Percentiles rank a stretch among this genome's conserved stretches.
Evolutionary conservation across 1,140 invertebrate species (phyloP).

Genomic region (Euura lappo): DNA sequence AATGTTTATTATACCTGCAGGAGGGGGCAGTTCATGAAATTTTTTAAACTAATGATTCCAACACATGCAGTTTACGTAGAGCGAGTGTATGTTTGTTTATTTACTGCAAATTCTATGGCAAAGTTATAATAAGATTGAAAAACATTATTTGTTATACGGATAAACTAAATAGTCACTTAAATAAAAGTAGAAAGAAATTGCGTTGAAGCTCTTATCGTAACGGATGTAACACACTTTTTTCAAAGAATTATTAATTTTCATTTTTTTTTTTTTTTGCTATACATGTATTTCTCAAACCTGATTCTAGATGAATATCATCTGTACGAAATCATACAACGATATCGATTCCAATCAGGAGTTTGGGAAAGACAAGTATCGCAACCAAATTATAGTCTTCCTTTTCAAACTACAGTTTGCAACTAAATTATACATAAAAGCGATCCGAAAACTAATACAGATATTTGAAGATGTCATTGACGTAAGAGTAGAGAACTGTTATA

Average conservation of each 20-base stretch:
- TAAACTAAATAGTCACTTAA: slow-evolving; percentile 5
- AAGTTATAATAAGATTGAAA: background rate
- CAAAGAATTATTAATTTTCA: background rate
- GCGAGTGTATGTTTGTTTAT: background rate
- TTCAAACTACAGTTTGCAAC: no score
- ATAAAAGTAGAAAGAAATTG: slow-evolving; percentile 3
- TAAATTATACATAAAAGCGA: no score
- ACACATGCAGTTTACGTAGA: no score
- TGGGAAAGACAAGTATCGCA: background rate
- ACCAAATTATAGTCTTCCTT: no score
- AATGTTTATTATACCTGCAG: no score
- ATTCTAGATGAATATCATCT: background rate
- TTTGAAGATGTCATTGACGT: background rate
- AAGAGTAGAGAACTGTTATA: background rate
- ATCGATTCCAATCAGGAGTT: background rate
- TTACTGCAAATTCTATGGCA: background rate
- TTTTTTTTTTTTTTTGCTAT: background rate
- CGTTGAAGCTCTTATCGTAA: background rate
- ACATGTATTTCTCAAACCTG: background rate
- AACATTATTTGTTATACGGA: background rate
- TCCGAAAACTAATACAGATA: background rate
- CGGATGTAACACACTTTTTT: background rate
- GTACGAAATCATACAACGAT: background rate
- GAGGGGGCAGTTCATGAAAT: no score
- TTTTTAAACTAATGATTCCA: no score